phyloP scores from a whole-genome alignment of 2,113 vertebrate genomes.

The Rhynchopsitta pachyrhyncha region DNA sequence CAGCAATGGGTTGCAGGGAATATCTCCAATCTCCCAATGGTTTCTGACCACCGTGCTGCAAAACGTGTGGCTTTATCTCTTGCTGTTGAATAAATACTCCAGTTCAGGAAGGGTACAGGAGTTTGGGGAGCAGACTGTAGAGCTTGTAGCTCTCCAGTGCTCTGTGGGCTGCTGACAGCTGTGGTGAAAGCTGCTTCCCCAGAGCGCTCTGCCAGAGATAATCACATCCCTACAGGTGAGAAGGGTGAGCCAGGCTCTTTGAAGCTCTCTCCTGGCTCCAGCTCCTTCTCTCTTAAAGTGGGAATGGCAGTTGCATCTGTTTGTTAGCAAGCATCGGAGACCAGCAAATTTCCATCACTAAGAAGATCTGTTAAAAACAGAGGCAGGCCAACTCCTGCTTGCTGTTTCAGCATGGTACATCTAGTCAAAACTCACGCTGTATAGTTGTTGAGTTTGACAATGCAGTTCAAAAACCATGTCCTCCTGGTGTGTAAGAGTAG shows the following conservation, averaged over 20 bases:
- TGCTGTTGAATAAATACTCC: not conserved
- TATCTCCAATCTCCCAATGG: not conserved
- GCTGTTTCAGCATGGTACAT: not conserved
- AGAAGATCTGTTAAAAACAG: not conserved
- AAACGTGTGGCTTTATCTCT: not conserved
- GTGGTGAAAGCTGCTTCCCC: not conserved
- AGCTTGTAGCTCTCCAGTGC: not conserved
- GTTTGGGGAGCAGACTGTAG: not conserved
- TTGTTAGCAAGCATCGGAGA: slow-evolving; percentile 3
- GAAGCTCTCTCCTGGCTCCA: not conserved
- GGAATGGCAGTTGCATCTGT: not conserved
- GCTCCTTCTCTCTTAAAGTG: not conserved
- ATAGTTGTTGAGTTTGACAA: not conserved
- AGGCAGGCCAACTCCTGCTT: not conserved
- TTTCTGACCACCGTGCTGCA: not conserved
- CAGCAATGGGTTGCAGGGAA: not conserved
- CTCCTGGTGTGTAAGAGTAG: not conserved
- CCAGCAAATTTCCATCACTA: not conserved
- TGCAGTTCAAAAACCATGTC: not conserved
- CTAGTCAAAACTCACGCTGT: not conserved
- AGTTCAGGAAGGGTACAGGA: not conserved
- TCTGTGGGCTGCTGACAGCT: not conserved
- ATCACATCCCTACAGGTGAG: slow-evolving; percentile 28
- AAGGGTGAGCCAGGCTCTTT: not conserved
- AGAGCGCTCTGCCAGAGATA: not conserved